phyloP scores from a whole-genome alignment of 2,113 vertebrate species.

The Hyaena hyaena region DNA sequence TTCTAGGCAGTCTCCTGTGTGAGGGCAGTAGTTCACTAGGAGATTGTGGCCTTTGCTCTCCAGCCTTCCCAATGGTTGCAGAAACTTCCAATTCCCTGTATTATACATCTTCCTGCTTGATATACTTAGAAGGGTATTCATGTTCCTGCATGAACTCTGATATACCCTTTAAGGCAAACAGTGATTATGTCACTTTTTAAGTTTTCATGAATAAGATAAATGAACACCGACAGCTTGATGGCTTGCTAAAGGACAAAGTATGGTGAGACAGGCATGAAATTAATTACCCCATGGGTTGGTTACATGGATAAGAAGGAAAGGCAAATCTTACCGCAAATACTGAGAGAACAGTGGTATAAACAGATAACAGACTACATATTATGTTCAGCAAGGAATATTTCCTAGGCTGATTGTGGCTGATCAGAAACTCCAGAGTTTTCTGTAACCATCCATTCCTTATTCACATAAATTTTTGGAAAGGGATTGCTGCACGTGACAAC shows the following conservation, averaged over 20 bases:
- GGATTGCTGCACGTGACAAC: background rate
- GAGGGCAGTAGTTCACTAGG: background rate
- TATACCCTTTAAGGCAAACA: background rate
- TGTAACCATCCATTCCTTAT: conserved; percentile 31
- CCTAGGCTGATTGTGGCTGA: background rate
- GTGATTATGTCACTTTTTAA: background rate
- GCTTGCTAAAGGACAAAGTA: conserved; percentile 28
- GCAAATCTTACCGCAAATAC: conserved; percentile 4
- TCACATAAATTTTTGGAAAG: background rate
- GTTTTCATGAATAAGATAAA: background rate
- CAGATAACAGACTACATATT: background rate
- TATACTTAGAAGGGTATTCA: background rate
- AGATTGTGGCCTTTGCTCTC: background rate
- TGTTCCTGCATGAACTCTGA: background rate
- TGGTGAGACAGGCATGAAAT: conserved; percentile 4
- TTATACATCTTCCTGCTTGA: background rate
- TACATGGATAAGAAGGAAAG: background rate
- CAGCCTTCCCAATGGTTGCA: background rate
- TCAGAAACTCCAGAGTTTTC: conserved; percentile 38
- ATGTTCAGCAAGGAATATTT: background rate
- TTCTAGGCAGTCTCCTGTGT: background rate
- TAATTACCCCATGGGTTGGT: background rate
- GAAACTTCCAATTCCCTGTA: background rate
- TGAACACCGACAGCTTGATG: background rate
- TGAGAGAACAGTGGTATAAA: background rate